phyloP scores from a whole-genome alignment of 2,113 vertebrate genomes.

The Antennarius striatus region DNA sequence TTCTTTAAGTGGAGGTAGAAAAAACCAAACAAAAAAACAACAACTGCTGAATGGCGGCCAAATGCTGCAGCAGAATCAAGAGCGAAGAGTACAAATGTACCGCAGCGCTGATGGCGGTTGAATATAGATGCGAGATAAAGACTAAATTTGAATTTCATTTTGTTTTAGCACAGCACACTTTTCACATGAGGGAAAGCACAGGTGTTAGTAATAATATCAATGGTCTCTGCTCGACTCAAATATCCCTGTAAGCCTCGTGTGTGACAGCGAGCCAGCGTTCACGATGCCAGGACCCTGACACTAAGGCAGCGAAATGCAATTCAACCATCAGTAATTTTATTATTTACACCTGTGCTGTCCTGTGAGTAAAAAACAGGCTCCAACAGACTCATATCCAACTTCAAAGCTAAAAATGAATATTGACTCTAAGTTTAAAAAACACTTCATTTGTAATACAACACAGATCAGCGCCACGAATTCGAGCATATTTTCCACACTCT shows the following conservation, averaged over 20 bases:
- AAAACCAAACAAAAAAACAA: too few relatives aligned
- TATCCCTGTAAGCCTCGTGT: not conserved
- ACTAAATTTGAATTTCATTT: too few relatives aligned
- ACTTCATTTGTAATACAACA: too few relatives aligned
- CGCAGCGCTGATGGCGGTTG: not conserved
- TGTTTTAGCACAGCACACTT: not conserved
- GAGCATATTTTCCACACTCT: not conserved
- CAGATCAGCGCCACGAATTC: slow-evolving; percentile 1
- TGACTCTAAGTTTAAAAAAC: not conserved
- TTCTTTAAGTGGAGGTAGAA: too few relatives aligned
- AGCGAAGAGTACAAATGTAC: not conserved
- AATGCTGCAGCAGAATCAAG: not conserved
- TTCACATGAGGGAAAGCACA: not conserved
- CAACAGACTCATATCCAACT: not conserved
- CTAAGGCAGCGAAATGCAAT: not conserved
- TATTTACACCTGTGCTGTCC: not conserved
- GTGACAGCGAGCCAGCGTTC: not conserved
- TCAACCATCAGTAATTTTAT: not conserved
- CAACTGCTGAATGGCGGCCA: too few relatives aligned
- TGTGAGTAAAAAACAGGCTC: not conserved
- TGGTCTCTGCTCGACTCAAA: not conserved
- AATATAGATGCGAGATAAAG: too few relatives aligned
- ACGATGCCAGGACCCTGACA: not conserved
- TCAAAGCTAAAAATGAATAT: not conserved
- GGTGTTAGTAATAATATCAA: not conserved